A percentile compares a stretch with the other conserved stretches of the same genome.
Conservation (phyloP, 2,797 vertebrate genomes). For the Sebastes hubbsi region DNA sequence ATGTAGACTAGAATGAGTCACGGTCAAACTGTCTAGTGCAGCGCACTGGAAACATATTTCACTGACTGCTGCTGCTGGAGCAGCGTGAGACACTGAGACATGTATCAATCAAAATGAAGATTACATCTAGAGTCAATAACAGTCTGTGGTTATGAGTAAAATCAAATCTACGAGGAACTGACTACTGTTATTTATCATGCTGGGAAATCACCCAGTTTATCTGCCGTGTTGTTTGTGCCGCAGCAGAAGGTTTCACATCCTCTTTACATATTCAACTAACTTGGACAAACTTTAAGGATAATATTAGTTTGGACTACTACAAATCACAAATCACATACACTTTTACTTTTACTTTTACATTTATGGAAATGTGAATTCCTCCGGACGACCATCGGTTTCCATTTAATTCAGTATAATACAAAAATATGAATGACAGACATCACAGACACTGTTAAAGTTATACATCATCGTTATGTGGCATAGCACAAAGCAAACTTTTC, state of each 20-base stretch:
- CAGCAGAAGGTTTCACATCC: background rate
- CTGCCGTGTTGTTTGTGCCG: background rate
- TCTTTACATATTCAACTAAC: background rate
- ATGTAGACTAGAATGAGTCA: background rate
- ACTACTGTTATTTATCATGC: background rate
- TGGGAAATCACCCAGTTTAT: background rate
- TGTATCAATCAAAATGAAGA: background rate
- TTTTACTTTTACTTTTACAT: too few relatives aligned
- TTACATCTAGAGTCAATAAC: background rate
- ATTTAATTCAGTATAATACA: background rate
- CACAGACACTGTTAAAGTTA: too few relatives aligned
- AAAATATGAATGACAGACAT: background rate
- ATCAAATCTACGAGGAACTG: background rate
- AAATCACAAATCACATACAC: too few relatives aligned
- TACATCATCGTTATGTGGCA: fast-evolving
- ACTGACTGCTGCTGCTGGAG: background rate
- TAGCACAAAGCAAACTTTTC: too few relatives aligned
- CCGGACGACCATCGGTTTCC: background rate
- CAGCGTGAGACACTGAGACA: background rate
- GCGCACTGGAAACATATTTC: background rate
- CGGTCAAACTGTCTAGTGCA: background rate
- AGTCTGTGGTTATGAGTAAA: background rate
- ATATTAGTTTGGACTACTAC: background rate
- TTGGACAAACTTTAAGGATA: background rate
- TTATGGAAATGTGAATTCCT: background rate